phyloP scores from a whole-genome alignment of 2,888 invertebrate species.

The Pristionchus exspectatus region DNA sequence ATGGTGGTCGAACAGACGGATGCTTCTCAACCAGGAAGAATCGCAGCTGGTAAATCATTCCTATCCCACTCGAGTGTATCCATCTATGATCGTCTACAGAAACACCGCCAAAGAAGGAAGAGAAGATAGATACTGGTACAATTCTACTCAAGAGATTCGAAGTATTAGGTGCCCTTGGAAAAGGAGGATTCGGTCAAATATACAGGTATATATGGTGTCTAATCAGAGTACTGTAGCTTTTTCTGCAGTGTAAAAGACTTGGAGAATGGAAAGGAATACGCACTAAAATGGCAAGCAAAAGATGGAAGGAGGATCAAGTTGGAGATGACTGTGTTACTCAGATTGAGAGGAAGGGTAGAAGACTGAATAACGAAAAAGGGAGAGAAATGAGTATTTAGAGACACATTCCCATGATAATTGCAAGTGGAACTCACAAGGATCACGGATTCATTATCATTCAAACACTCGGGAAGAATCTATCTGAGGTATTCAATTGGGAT shows the following conservation, averaged over 20 bases:
- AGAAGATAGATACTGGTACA: conserved; percentile 38
- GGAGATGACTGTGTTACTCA: conserved; percentile 31
- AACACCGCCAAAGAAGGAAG: background rate
- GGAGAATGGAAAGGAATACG: conserved; percentile 41
- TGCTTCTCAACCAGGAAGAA: background rate
- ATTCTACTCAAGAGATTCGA: conserved; percentile 22
- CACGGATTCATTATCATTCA: conserved; percentile 48
- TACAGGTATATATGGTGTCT: background rate
- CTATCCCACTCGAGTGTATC: background rate
- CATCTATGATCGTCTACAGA: background rate
- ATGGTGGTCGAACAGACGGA: conserved; percentile 38
- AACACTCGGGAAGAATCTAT: conserved; percentile 49
- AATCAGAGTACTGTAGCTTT: background rate
- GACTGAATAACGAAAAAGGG: background rate
- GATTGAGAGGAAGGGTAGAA: conserved; percentile 23
- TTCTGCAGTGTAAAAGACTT: conserved; percentile 9
- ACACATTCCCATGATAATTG: conserved; percentile 31
- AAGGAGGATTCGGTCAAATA: conserved; percentile 50
- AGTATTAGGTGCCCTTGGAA: background rate
- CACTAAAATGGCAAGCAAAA: conserved; percentile 42
- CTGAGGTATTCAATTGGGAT: background rate
- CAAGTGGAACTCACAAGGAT: conserved; percentile 39
- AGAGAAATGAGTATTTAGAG: background rate
- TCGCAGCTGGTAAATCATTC: background rate
- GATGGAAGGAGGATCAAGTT: conserved; percentile 44